Conservation (phyloP, 2,113 vertebrate genomes). For the Oreochromis niloticus region DNA sequence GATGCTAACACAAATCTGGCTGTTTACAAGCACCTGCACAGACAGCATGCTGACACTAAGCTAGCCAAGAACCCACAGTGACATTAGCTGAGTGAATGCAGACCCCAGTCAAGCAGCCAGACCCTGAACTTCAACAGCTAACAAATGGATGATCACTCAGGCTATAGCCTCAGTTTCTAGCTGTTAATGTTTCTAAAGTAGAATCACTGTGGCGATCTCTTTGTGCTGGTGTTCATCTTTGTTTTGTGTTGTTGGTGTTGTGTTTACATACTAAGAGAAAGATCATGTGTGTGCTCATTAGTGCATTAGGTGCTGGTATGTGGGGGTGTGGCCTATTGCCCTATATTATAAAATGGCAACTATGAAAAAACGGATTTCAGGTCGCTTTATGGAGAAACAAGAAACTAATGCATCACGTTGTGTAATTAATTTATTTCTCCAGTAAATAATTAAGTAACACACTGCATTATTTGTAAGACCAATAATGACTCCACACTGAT, state of each 20-base stretch:
- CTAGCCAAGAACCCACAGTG: not conserved
- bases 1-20: not conserved
- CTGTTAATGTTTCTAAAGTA: not conserved
- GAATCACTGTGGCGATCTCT: rapidly evolving
- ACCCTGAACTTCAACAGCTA: not conserved
- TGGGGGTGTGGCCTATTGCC: not conserved
- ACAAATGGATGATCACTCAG: not conserved
- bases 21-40: not conserved
- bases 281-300: not conserved
- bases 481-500: not conserved
- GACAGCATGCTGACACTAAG: not conserved
- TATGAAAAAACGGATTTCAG: not conserved
- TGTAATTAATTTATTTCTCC: not conserved
- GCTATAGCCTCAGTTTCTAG: not conserved
- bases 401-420: not conserved
- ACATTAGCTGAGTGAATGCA: not conserved
- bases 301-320: not conserved
- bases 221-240: not conserved
- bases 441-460: not conserved
- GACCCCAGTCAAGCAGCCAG: not conserved
- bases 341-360: not conserved
- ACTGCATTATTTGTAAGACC: not conserved
- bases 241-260: not conserved
- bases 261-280: not conserved
- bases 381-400: rapidly evolving